phyloP scores from a whole-genome alignment of 2,797 vertebrate species.

The Catamblyrhynchus diadema region DNA sequence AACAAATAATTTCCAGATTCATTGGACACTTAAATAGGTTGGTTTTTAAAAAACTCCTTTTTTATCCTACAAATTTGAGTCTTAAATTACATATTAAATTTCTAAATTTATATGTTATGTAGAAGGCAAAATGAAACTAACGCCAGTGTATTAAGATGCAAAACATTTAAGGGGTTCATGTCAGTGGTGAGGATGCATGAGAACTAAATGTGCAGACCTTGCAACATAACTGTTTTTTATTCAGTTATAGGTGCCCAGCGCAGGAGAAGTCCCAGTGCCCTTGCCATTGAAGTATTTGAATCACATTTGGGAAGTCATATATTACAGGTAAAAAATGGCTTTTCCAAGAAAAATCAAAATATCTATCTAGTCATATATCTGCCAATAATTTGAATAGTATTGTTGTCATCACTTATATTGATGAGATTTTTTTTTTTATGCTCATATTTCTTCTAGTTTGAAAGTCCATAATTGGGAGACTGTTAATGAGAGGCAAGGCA shows the following conservation, averaged over 20 bases:
- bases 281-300: conserved; percentile 94
- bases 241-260: conserved; percentile 95
- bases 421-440: conserved; percentile 11
- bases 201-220: conserved; percentile 51
- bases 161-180: background rate
- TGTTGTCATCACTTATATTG: conserved; percentile 1
- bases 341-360: conserved; percentile 32
- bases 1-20: background rate
- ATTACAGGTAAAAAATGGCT: conserved; percentile 87
- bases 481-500: conserved; percentile 62
- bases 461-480: conserved; percentile 53
- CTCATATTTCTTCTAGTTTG: conserved; percentile 58
- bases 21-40: background rate
- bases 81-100: background rate
- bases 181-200: background rate
- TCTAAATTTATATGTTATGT: background rate
- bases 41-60: background rate
- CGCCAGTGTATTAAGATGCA: background rate
- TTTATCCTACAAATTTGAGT: background rate
- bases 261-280: conserved; percentile 86
- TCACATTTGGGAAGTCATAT: conserved; percentile 98
- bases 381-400: background rate
- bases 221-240: conserved; percentile 72
- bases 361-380: background rate
- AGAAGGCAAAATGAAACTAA: background rate